Evolutionary conservation across 2,888 invertebrate genomes (phyloP), one percentile per base, ranked within the genome.

Genomic region (Ametastegia equiseti): DNA sequence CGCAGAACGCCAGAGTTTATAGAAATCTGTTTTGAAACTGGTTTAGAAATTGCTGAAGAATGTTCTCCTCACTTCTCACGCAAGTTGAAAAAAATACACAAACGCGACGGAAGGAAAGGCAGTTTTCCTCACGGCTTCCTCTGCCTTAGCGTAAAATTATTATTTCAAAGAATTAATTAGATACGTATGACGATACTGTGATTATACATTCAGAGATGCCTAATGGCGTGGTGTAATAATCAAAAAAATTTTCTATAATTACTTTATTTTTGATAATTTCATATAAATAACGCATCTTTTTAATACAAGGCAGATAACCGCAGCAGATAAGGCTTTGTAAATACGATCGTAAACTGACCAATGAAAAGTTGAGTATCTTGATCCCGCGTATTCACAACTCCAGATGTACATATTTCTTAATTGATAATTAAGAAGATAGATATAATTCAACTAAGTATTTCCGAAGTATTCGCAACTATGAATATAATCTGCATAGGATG

Each of bases 141-240:
- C n/a, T n/a, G n/a, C n/a, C n/a, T n/a, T n/a, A n/a, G n/a, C n/a
- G n/a, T n/a, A n/a, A n/a, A n/a, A n/a, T n/a, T n/a, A n/a, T n/a
- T 54, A 54, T 54, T 54, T 2, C 2, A 54, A 54, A 54, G 19
- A 54, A 6, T 19, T 9, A 54, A 54, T 54, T 9, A 23, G 54
- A 54, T 54, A 0, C 1, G 11, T 50, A 54, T 54, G 19, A 23
- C 23, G 2, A 54, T 23, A 2, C 63, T 30, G 30, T n/a, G n/a
- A n/a, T n/a, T 33, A n/a, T 33, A 33, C 63, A n/a, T n/a, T n/a
- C n/a, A n/a, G n/a, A n/a, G n/a, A n/a, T n/a, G n/a, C n/a, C n/a
- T n/a, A n/a, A n/a, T n/a, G n/a, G n/a, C 33, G 6, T 33, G 33
- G 33, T 63, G 63, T 63, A 63, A 30, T 63, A 63, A 63, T 63